A percentile compares a stretch with the other conserved stretches of the same genome.
Conservation (phyloP, 2,888 invertebrate genomes). For the Pseudococcus longispinus region DNA sequence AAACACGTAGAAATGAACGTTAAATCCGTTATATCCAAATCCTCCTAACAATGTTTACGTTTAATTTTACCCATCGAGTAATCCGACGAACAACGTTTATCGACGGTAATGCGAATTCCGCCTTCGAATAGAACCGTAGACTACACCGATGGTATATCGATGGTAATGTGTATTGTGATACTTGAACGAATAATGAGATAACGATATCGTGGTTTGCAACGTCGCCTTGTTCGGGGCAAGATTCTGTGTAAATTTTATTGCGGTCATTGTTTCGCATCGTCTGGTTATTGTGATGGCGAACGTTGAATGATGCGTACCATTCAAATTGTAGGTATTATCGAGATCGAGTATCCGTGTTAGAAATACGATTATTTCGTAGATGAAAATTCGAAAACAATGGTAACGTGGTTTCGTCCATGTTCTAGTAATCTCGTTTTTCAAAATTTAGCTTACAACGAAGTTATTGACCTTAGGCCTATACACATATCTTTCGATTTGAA, state of each 20-base stretch:
- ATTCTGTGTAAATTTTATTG: neutral
- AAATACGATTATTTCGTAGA: too few species aligned
- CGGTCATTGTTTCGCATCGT: neutral
- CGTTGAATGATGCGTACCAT: too few species aligned
- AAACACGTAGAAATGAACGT: neutral
- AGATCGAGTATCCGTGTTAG: too few species aligned
- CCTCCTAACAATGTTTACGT: conserved; percentile 6
- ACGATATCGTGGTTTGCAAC: neutral
- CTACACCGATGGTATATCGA: neutral
- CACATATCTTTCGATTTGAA: too few species aligned
- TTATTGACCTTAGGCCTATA: too few species aligned
- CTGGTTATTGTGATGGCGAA: too few species aligned
- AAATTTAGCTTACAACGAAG: too few species aligned
- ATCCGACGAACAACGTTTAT: neutral
- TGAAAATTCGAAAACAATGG: too few species aligned
- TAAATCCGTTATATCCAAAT: conserved; percentile 7
- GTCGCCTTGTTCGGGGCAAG: neutral
- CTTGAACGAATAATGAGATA: conserved; percentile 23
- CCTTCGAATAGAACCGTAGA: neutral
- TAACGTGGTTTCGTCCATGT: too few species aligned
- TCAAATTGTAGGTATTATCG: too few species aligned
- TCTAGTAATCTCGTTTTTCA: too few species aligned
- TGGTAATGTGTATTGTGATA: neutral
- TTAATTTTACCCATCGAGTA: conserved; percentile 22
- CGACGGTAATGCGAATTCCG: conserved; percentile 4